These are phyloP conservation scores for Acrossocheilus wenchowensis DNA, from an alignment of 2,797 vertebrate species.

Conservation along the genomic window DNA sequence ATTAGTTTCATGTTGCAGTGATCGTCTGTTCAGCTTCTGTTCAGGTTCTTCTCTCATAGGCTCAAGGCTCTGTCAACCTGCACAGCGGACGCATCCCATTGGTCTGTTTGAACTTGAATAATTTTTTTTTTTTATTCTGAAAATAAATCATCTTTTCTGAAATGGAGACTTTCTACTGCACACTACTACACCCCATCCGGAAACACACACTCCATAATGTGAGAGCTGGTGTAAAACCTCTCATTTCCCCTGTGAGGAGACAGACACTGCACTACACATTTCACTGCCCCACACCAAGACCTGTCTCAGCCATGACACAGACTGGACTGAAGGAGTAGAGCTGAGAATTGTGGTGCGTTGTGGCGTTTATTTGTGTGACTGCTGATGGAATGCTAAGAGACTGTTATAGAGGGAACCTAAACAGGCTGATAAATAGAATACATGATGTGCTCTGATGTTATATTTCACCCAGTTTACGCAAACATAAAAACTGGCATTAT, in stretches of 20 bases:
- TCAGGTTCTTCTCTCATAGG: constrained; percentile 2
- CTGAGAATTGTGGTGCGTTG: neutral
- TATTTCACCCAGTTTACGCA: neutral
- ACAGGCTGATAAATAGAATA: neutral
- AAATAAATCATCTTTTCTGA: neutral
- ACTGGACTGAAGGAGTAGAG: constrained; percentile 17
- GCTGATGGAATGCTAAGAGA: constrained; percentile 1
- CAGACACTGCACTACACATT: constrained; percentile 43
- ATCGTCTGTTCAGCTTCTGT: neutral
- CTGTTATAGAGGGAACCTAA: neutral
- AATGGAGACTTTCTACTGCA: constrained; percentile 30
- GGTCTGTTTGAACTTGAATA: neutral
- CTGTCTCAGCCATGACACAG: constrained; percentile 25
- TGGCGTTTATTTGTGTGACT: constrained; percentile 29
- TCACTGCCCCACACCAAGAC: constrained; percentile 38
- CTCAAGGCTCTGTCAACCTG: constrained; percentile 9
- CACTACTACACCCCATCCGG: constrained; percentile 38
- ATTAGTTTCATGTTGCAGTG: constrained; percentile 22
- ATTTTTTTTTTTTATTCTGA: neutral
- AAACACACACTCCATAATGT: constrained; percentile 43
- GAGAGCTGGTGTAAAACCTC: constrained; percentile 41
- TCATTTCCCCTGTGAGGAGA: constrained; percentile 53
- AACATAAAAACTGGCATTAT: neutral
- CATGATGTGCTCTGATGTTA: neutral
- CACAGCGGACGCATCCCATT: neutral